Evolutionary conservation across 2,113 vertebrate species (phyloP), one percentile per base, ranked within the genome.

Genomic region (Piprites chloris): DNA sequence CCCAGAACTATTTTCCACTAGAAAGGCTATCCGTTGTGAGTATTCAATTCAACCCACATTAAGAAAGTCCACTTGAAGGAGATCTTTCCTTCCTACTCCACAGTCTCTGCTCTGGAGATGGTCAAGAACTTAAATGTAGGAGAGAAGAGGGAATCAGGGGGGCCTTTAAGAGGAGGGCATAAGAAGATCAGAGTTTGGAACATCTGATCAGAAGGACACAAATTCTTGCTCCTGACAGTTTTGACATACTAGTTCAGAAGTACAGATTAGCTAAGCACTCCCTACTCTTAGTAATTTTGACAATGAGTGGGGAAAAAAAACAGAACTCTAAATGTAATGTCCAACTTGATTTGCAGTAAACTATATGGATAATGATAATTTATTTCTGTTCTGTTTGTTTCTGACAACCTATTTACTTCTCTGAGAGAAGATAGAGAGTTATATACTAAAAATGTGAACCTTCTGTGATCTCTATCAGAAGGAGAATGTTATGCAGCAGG

Each of bases 401-500:
- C 73, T 92, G 79, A 73, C 23, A 86, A 37, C 6, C 16, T n/a
- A 6, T 59, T 89, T 89, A 49, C 21, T 55, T 89, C 59, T 85
- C 41, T 30, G 73, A 39, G 39, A 77, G 49, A 41, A 68, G 42
- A 30, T 0, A 35, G 24, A 71, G 44, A 50, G 17, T 44, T 56
- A 11, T 3, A 33, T 12, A 17, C 32, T 47, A 59, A 56, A 6
- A 65, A 62, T 0, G 0, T 7, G 15, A 79, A 55, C 27, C 20
- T 74, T 69, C 47, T 53, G 3, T 28, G 20, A 41, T 30, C 8
- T 69, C 46, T 37, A 13, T 7, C 23, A 86, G 26, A 37, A 82
- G 18, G 9, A 71, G n/a, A 37, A 62, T 53, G 6, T n/a, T 77
- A 14, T 9, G 26, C 26, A 41, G 20, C 9, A 58, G 9, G 10